Percentiles rank a stretch among this genome's conserved stretches.
Conservation (phyloP, 2,797 vertebrate genomes). For the Eurystomus glaucurus region DNA sequence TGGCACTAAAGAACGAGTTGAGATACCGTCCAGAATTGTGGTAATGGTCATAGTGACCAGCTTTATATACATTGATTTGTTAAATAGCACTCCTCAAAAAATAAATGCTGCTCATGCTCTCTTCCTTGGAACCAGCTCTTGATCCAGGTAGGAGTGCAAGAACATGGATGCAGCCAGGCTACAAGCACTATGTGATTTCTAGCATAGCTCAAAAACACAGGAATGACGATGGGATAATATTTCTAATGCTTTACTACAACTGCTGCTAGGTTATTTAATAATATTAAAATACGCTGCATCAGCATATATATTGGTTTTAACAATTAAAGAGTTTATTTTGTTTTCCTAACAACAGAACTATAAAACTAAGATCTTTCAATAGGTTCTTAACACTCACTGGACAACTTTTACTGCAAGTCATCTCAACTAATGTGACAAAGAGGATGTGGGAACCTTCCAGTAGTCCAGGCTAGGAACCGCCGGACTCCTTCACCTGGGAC, state of each 20-base stretch:
- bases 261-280: constrained; percentile 56
- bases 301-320: constrained; percentile 61
- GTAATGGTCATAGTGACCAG: not conserved
- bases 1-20: not conserved
- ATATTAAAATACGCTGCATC: constrained; percentile 32
- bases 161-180: not conserved
- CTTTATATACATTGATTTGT: not conserved
- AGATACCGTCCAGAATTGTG: not conserved
- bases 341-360: constrained; percentile 78
- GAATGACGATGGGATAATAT: constrained; percentile 41
- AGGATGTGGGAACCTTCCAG: constrained; percentile 95
- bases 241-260: constrained; percentile 41
- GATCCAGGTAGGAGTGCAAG: not conserved
- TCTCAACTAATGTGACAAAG: constrained; percentile 88
- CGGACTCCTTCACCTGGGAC: constrained; percentile 92
- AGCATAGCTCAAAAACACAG: constrained; percentile 78
- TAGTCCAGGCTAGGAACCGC: constrained; percentile 97
- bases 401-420: constrained; percentile 85
- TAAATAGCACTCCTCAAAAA: not conserved
- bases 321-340: constrained; percentile 64
- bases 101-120: not conserved
- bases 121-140: not conserved
- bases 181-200: not conserved
- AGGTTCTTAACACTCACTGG: constrained; percentile 88
- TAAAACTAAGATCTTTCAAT: constrained; percentile 83